These are phyloP conservation scores for Acleris holmiana DNA, from an alignment of 2,888 invertebrate species.

Conservation along the genomic window DNA sequence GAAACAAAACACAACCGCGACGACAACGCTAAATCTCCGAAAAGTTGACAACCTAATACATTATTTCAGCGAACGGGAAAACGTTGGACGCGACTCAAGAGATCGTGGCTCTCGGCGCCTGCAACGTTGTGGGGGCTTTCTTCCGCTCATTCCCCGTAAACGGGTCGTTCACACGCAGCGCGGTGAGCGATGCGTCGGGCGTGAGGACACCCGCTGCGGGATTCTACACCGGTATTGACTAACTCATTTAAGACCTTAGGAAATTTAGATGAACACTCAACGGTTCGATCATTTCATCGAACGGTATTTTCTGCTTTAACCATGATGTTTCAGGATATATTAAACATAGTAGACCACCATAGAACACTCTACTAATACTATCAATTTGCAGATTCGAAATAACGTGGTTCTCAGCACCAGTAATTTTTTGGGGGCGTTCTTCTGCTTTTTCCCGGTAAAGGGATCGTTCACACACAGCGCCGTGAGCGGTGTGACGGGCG, in stretches of 20 bases:
- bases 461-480: conserved; percentile 91
- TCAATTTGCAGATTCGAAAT: no score
- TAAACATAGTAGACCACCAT: no score
- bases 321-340: no score
- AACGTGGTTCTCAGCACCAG: conserved; percentile 89
- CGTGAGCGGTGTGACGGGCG: conserved; percentile 92
- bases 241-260: conserved; percentile 6
- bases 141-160: conserved; percentile 91
- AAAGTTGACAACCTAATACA: neutral
- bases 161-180: conserved; percentile 90
- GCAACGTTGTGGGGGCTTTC: conserved; percentile 90
- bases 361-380: no score
- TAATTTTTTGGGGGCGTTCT: conserved; percentile 89
- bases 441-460: conserved; percentile 90
- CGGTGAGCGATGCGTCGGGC: conserved; percentile 92
- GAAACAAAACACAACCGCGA: conserved; percentile 1
- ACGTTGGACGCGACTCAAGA: conserved; percentile 92
- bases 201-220: conserved; percentile 90
- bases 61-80: conserved; percentile 86
- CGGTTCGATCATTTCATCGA: no score
- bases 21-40: neutral
- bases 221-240: conserved; percentile 86
- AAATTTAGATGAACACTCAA: neutral
- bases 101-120: conserved; percentile 90
- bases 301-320: no score